phyloP scores from a whole-genome alignment of 2,113 vertebrate species.

The Indicator maculatus region DNA sequence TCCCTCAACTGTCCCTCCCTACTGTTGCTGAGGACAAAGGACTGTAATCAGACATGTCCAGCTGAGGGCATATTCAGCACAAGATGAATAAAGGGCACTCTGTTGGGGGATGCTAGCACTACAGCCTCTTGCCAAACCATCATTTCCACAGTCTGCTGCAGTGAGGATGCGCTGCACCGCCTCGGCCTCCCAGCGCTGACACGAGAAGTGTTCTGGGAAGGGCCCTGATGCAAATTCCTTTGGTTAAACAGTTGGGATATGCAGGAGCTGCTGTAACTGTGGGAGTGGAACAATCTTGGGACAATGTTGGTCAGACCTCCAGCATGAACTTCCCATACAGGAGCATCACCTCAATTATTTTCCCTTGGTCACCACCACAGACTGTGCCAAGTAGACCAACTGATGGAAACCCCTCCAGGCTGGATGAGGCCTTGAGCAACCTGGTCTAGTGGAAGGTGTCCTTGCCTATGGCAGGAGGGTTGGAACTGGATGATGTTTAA shows the following conservation, averaged over 20 bases:
- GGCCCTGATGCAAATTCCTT: background rate
- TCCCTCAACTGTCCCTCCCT: background rate
- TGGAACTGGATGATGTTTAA: too few species aligned
- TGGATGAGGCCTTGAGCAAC: too few species aligned
- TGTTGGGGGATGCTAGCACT: background rate
- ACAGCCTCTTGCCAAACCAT: background rate
- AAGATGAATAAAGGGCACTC: background rate
- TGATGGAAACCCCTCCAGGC: background rate
- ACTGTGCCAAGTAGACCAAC: too few species aligned
- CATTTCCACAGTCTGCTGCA: background rate
- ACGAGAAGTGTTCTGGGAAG: background rate
- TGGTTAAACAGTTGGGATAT: background rate
- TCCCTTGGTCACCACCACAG: background rate
- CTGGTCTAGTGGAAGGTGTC: too few species aligned
- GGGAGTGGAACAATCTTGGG: background rate
- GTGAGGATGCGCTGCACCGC: background rate
- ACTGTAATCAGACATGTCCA: background rate
- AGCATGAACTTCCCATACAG: background rate
- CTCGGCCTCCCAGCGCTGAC: background rate
- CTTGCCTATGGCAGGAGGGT: too few species aligned
- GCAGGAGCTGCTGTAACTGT: background rate
- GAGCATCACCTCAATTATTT: background rate
- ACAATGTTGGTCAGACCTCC: background rate
- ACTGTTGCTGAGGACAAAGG: background rate
- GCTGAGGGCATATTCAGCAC: background rate